These are phyloP conservation scores for Carterocephalus palaemon DNA, from an alignment of 2,888 invertebrate genomes.

Conservation along the genomic window DNA sequence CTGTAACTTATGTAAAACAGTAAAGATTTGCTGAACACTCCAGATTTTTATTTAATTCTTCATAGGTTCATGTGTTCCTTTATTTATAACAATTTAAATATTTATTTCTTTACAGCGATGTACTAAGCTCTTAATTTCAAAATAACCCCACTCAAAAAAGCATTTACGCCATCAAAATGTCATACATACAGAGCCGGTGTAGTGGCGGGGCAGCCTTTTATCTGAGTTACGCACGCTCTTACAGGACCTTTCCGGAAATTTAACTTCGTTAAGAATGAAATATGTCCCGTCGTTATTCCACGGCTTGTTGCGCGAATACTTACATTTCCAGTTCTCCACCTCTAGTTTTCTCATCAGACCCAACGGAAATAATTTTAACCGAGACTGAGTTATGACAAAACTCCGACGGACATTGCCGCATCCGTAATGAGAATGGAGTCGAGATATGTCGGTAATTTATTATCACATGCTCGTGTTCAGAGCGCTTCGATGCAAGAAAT, in stretches of 20 bases:
- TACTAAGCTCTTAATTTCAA: no score
- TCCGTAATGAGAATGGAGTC: conserved; percentile 77
- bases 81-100: no score
- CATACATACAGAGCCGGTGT: conserved; percentile 49
- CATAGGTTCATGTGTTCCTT: no score
- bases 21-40: no score
- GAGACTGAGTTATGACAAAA: conserved; percentile 79
- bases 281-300: conserved; percentile 75
- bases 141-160: conserved; percentile 7
- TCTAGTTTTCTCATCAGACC: conserved; percentile 78
- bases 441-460: conserved; percentile 75
- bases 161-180: conserved; percentile 19
- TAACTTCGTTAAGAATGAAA: conserved; percentile 79
- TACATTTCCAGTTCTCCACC: conserved; percentile 73
- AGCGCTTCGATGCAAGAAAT: conserved; percentile 46
- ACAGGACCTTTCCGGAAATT: conserved; percentile 74
- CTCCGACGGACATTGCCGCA: conserved; percentile 77
- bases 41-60: no score
- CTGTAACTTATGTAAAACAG: no score
- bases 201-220: conserved; percentile 66
- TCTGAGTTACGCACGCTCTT: conserved; percentile 74
- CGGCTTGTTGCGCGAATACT: conserved; percentile 76
- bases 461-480: conserved; percentile 61
- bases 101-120: no score
- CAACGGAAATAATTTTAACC: conserved; percentile 78